phyloP scores from a whole-genome alignment of 2,113 vertebrate genomes.

The Gulo gulo region DNA sequence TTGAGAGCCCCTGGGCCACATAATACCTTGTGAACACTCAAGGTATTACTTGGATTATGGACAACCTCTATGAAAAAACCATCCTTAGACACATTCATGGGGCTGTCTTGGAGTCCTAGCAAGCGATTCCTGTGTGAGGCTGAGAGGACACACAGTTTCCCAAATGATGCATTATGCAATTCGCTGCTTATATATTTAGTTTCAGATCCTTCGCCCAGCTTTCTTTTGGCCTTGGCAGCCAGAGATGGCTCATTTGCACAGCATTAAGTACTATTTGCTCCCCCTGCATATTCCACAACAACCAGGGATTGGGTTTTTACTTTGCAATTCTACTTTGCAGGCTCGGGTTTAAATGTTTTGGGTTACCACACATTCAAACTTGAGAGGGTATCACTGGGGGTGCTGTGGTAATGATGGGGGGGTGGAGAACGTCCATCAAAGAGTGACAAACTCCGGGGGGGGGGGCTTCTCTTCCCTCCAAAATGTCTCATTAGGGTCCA shows the following conservation, averaged over 20 bases:
- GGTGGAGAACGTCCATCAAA: slow-evolving; percentile 5
- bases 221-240: not conserved
- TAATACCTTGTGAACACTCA: not conserved
- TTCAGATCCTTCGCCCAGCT: not conserved
- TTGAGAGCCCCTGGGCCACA: not conserved
- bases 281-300: not conserved
- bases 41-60: not conserved
- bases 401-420: not conserved
- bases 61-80: not conserved
- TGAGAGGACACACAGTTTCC: not conserved
- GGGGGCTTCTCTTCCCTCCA: slow-evolving; percentile 52
- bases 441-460: slow-evolving; percentile 30
- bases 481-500: slow-evolving; percentile 76
- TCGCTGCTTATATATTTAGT: not conserved
- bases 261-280: not conserved
- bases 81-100: not conserved
- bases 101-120: not conserved
- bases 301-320: not conserved
- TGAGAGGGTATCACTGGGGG: not conserved
- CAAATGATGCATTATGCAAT: not conserved
- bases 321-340: slow-evolving; percentile 32
- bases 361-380: slow-evolving; percentile 5
- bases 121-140: not conserved
- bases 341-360: not conserved
- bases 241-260: not conserved